Evolutionary conservation across 2,113 vertebrate genomes (phyloP), one percentile per base, ranked within the genome.

Genomic region (Neogobius melanostomus): DNA sequence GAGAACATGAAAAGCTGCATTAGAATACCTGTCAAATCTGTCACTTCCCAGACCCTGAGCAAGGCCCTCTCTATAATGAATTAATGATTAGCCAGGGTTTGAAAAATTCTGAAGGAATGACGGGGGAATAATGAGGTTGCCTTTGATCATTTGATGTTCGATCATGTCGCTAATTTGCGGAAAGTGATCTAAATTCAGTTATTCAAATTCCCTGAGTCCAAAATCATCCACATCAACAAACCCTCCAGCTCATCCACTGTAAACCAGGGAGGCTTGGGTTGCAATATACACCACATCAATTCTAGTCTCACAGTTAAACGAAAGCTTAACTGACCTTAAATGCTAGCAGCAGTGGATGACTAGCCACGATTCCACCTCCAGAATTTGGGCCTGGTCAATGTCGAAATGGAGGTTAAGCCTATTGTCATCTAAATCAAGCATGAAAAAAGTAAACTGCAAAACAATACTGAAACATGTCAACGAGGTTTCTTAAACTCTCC

Each of bases 1-100:
- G 72, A 68, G 63, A 84, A 84, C 77, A 87, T 73, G 82, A 87
- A 86, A 88, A 74, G 70, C 72, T 68, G 45, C 49, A 62, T 77
- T 79, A 71, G 85, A 76, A 86, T 85, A 84, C 82, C 86, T 89
- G 87, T 84, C 85, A 87, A 85, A 87, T 51, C 74, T 79, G 76
- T 81, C 89, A 81, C 43, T 70, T 72, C 54, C 64, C 64, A 74
- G 78, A 80, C 75, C 52, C 59, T 50, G 21, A 46, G 48, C 83
- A 62, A 7, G 54, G 43, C 45, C 60, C 71, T 72, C 69, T 78
- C 80, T 73, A 71, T 76, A 69, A 88, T 80, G 64, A 85, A 87
- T 87, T 72, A 82, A 87, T 77, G 48, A 84, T 84, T 80, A 75
- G 75, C 86, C 81, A 59, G 63, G 59, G 70, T 77, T 82, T 66